Percentiles rank a stretch among this genome's conserved stretches.
Conservation (phyloP, 2,113 vertebrate genomes). For the Ornithorhynchus anatinus region DNA sequence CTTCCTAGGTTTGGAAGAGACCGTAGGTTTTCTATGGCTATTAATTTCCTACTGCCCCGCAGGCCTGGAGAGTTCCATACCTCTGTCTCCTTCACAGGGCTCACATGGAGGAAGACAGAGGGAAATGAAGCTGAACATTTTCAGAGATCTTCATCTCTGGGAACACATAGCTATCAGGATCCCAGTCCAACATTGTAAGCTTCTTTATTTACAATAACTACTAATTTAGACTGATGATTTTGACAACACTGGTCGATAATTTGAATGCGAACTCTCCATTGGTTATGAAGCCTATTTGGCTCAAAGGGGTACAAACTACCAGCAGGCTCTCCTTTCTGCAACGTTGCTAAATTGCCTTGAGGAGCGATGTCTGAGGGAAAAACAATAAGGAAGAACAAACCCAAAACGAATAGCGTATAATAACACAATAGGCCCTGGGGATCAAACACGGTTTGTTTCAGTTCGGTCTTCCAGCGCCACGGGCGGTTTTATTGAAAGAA, state of each 20-base stretch:
- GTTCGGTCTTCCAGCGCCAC: conserved; percentile 26
- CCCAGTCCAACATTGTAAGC: not conserved
- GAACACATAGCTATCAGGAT: not conserved
- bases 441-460: conserved; percentile 1
- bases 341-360: not conserved
- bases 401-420: not conserved
- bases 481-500: conserved; percentile 30
- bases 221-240: not conserved
- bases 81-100: not conserved
- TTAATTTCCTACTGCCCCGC: no score
- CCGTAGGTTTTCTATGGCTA: no score
- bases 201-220: not conserved
- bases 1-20: no score
- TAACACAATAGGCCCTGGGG: not conserved
- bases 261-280: not conserved
- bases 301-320: not conserved
- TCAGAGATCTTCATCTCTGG: not conserved
- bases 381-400: not conserved
- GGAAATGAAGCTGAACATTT: not conserved
- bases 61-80: not conserved
- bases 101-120: not conserved
- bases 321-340: not conserved
- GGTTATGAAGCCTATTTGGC: not conserved
- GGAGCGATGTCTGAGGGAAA: not conserved
- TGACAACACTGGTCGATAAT: not conserved